Conservation (phyloP, 1,140 invertebrate genomes). For the Papilio aristodemus region DNA sequence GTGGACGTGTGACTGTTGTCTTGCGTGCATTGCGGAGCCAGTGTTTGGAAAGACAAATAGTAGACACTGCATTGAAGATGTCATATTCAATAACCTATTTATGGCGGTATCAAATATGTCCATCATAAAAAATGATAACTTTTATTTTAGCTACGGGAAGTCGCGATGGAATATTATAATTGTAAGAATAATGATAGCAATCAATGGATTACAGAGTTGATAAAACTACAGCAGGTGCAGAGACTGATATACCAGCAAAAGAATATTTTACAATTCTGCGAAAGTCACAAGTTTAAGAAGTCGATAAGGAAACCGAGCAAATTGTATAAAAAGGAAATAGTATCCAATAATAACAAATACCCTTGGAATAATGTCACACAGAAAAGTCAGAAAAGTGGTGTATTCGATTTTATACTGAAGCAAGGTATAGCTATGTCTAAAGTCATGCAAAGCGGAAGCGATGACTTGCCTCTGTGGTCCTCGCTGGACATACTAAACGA, state of each 20-base stretch:
- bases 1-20: too few species aligned
- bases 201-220: slow-evolving; percentile 72
- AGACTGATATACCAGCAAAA: slow-evolving; percentile 65
- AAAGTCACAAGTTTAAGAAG: slow-evolving; percentile 60
- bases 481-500: slow-evolving; percentile 53
- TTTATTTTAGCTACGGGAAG: slow-evolving; percentile 82
- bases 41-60: too few species aligned
- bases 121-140: too few species aligned
- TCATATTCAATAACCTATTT: too few species aligned
- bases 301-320: slow-evolving; percentile 45
- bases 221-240: slow-evolving; percentile 66
- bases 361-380: slow-evolving; percentile 68
- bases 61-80: too few species aligned
- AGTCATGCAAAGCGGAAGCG: slow-evolving; percentile 49
- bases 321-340: slow-evolving; percentile 52
- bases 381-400: slow-evolving; percentile 54
- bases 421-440: slow-evolving; percentile 56
- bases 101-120: too few species aligned
- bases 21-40: too few species aligned
- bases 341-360: slow-evolving; percentile 68
- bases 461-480: slow-evolving; percentile 48
- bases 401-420: slow-evolving; percentile 59
- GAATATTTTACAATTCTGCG: slow-evolving; percentile 60
- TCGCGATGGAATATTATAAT: slow-evolving; percentile 85
- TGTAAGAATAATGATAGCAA: slow-evolving; percentile 81